A percentile compares a stretch with the other conserved stretches of the same genome.
Evolutionary conservation across 2,888 invertebrate genomes (phyloP).

Genomic region (Chymomyza amoena): DNA sequence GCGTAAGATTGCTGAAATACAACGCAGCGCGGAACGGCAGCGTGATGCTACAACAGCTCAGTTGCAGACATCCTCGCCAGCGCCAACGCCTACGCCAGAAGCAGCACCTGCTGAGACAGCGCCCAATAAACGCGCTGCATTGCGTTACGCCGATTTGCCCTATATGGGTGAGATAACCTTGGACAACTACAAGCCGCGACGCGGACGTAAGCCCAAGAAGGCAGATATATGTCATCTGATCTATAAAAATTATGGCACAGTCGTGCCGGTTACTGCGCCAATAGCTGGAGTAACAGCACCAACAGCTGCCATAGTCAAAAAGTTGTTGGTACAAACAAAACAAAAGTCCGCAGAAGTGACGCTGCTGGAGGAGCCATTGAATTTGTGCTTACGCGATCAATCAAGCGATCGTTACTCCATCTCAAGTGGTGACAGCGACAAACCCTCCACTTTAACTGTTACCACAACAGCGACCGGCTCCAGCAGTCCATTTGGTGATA

Average conservation of each 20-base stretch:
- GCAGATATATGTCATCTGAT: slow-evolving; percentile 95
- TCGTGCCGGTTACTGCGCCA: slow-evolving; percentile 81
- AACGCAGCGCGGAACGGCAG: slow-evolving; percentile 78
- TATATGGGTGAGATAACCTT: slow-evolving; percentile 96
- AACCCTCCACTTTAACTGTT: slow-evolving; percentile 48
- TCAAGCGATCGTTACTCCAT: slow-evolving; percentile 74
- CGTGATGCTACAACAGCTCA: slow-evolving; percentile 33
- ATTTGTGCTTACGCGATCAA: slow-evolving; percentile 88
- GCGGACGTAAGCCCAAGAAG: slow-evolving; percentile 94
- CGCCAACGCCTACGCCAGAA: background rate
- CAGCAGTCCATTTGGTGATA: slow-evolving; percentile 58
- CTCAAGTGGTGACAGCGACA: slow-evolving; percentile 73
- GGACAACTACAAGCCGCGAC: slow-evolving; percentile 90
- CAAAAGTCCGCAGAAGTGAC: background rate
- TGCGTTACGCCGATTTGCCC: slow-evolving; percentile 90
- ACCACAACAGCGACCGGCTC: slow-evolving; percentile 66
- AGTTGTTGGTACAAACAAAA: background rate
- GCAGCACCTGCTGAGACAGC: slow-evolving; percentile 42
- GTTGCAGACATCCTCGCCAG: slow-evolving; percentile 31
- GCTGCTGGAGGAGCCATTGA: slow-evolving; percentile 85
- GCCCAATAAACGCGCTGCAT: slow-evolving; percentile 76
- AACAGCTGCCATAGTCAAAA: background rate
- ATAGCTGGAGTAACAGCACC: slow-evolving; percentile 58
- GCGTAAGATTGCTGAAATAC: slow-evolving; percentile 86
- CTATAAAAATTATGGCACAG: slow-evolving; percentile 94